Base-by-base conservation (phyloP, 2,888 invertebrate species). In the Cecidostiba fungosa region DNA sequence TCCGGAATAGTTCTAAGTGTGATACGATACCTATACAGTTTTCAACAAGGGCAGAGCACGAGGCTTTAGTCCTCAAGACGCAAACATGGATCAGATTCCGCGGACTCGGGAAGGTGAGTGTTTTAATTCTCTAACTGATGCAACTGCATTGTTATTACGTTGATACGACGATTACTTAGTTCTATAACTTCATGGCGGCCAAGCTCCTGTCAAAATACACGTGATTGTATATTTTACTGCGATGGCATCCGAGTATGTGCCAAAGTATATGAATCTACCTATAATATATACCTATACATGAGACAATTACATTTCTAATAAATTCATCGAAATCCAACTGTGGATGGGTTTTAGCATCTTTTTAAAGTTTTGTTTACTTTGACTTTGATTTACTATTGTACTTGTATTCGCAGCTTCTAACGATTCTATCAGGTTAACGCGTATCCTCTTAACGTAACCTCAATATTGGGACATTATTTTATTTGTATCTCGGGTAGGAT, bases 21-120 rank as follows among this genome's bases (percentile, higher is more conserved):
- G 19, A 12, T n/a, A 36, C 36, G 14, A 23, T 43, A 29, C 72
- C 26, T 39, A 8, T 10, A 29, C 3, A 32, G 10, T 50, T 36
- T 84, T 76, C 26, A 2, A n/a, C 10, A 26, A 54, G 12, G 19
- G 29, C 2, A 6, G 0, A 66, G 19, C 23, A 23, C 50, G 14
- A 72, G 59, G 50, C 69, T 26, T 66, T 14, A 77, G 43, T 59
- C 62, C 79, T 66, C 47, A 39, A 36, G 62, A 43, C 29, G 43
- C 72, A 43, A 82, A 23, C 69, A 82, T 84, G 87, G 87, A 85
- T 50, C 77, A 87, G 50, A 85, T 85, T 62, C 87, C 87, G 26
- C 80, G 83, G 0, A 87, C 87, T 32, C 82, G 82, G 14, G 87
- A 87, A 83, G 87, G 87, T 85, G 66, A 54, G 23, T 23, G 76